Evolutionary conservation across 2,797 vertebrate genomes (phyloP).

Genomic region (Hippoglossus hippoglossus): DNA sequence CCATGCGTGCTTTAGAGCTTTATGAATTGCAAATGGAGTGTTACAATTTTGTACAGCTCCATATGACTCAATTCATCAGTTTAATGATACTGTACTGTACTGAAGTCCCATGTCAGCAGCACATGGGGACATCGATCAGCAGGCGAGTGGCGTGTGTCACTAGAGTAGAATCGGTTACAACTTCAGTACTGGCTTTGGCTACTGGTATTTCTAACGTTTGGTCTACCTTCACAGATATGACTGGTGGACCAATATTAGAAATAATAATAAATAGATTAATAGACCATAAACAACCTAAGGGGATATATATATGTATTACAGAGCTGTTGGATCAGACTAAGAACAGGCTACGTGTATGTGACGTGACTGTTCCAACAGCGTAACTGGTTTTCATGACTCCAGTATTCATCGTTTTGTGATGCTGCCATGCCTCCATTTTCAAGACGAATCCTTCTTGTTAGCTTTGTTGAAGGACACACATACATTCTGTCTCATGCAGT

Average conservation of each 20-base stretch:
- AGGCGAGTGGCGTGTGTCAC: no score
- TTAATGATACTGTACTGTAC: neutral
- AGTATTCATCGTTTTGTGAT: neutral
- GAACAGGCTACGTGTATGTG: neutral
- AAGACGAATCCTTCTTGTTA: neutral
- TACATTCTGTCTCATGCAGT: conserved; percentile 5
- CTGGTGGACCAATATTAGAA: no score
- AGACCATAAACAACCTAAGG: no score
- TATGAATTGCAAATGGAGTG: conserved; percentile 5
- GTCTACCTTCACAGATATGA: no score
- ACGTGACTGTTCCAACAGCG: no score
- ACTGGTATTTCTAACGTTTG: no score
- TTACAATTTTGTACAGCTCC: neutral
- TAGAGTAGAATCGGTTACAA: no score
- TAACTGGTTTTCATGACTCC: neutral
- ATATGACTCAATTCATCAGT: neutral
- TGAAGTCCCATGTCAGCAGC: no score
- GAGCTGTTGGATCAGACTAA: neutral
- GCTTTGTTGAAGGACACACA: neutral
- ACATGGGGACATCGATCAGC: no score
- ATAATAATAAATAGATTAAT: no score
- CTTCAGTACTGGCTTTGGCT: no score
- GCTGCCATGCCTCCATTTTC: neutral
- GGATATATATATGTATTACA: no score
- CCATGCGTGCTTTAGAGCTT: neutral